Evolutionary conservation across 2,888 invertebrate species (phyloP), one percentile per base, ranked within the genome.

Genomic region (Cephus pulcher): DNA sequence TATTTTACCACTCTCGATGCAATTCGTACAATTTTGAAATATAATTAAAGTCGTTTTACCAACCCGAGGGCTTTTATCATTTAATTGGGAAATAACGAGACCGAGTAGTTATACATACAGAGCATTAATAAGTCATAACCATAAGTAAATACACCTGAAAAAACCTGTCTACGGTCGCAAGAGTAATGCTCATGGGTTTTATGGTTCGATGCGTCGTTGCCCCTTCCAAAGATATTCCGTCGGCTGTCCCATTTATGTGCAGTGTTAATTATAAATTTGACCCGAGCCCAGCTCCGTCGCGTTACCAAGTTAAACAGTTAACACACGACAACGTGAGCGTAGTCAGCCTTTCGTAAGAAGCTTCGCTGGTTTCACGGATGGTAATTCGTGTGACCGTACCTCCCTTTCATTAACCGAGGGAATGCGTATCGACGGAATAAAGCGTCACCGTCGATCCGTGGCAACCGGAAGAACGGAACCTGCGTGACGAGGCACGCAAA

Each of bases 241-340:
- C 9, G 80, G 86, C 84, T 86, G 87, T 88, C 85, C 88, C 87
- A 86, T 88, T 89, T 88, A 86, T 86, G 77, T 83, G 75, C 84
- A 83, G 82, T 82, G 88, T 87, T 88, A 89, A 88, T 88, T 86
- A 87, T 88, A 88, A 88, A 87, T 87, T 85, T 85, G 85, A 84
- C 84, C 86, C 82, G 80, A 84, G 85, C 83, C 80, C 37, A 69
- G 35, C 75, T 78, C 76, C 76, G 76, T 75, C 71, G 69, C 56
- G 34, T 84, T 82, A 81, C 82, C 80, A 78, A 81, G 82, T 84
- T 84, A 82, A 83, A 83, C 83, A 84, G 75, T 78, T 77, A 40
- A 56, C 56, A 9, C 9, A 23, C 56, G 56, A 56, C 56, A 56
- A 56, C 56, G 56, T 23, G 56, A 56, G 56, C 56, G 23, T 23